phyloP scores from a whole-genome alignment of 1,140 invertebrate species.

The Cheumatopsyche charites region DNA sequence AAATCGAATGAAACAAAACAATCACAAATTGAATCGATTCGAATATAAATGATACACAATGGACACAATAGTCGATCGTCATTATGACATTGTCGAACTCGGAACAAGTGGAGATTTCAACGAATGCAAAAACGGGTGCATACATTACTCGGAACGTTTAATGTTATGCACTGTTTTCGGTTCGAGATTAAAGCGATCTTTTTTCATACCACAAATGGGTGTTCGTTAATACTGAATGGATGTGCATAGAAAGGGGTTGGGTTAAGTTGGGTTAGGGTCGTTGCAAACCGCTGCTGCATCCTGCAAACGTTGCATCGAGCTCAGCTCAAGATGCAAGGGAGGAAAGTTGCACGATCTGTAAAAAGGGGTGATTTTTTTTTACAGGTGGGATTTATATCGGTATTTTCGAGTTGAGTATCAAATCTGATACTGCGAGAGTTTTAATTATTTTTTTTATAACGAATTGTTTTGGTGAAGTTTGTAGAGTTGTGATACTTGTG shows the following conservation, averaged over 20 bases:
- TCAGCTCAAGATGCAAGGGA: constrained; percentile 15
- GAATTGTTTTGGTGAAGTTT: too few relatives aligned
- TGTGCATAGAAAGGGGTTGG: constrained; percentile 28
- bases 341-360: constrained; percentile 1
- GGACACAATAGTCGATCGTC: neutral
- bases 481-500: too few relatives aligned
- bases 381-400: too few relatives aligned
- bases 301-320: constrained; percentile 15
- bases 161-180: constrained; percentile 21
- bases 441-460: too few relatives aligned
- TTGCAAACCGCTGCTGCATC: constrained; percentile 10
- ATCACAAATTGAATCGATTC: too few relatives aligned
- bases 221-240: constrained; percentile 28
- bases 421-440: too few relatives aligned
- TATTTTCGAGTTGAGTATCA: too few relatives aligned
- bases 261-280: constrained; percentile 18
- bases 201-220: constrained; percentile 38
- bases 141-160: neutral
- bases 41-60: neutral
- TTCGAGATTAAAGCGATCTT: constrained; percentile 37
- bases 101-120: too few relatives aligned
- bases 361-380: neutral
- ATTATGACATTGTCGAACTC: too few relatives aligned
- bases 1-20: too few relatives aligned
- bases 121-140: too few relatives aligned